Conservation (phyloP, 2,888 invertebrate genomes). For the Exocentrus adspersus region DNA sequence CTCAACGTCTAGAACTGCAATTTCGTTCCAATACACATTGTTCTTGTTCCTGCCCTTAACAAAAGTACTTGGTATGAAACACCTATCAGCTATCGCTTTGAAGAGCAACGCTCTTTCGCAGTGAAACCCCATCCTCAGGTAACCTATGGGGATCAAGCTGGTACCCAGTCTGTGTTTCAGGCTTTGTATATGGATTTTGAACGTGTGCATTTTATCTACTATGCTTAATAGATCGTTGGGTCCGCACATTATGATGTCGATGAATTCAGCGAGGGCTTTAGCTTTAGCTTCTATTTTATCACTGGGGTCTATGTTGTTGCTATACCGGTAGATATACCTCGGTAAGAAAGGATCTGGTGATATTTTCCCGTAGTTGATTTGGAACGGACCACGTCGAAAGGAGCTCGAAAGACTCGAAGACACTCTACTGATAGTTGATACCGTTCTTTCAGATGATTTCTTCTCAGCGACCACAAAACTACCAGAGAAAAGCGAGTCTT, state of each 20-base stretch:
- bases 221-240: slow-evolving; percentile 42
- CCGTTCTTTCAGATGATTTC: not conserved
- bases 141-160: slow-evolving; percentile 66
- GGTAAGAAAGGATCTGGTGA: slow-evolving; percentile 51
- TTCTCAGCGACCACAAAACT: not conserved
- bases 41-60: slow-evolving; percentile 54
- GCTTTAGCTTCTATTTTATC: slow-evolving; percentile 44
- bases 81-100: slow-evolving; percentile 65
- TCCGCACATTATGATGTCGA: slow-evolving; percentile 52
- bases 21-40: slow-evolving; percentile 60
- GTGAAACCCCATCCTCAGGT: slow-evolving; percentile 64
- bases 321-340: slow-evolving; percentile 47
- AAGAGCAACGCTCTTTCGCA: slow-evolving; percentile 67
- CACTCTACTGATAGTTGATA: not conserved
- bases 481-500: not conserved
- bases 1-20: slow-evolving; percentile 45
- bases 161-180: slow-evolving; percentile 58
- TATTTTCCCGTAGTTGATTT: slow-evolving; percentile 46
- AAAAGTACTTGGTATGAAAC: slow-evolving; percentile 64
- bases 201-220: slow-evolving; percentile 50
- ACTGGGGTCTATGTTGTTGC: slow-evolving; percentile 38
- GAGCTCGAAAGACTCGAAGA: not conserved
- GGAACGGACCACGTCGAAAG: slow-evolving; percentile 3
- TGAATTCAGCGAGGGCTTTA: slow-evolving; percentile 50
- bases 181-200: slow-evolving; percentile 50